Evolutionary conservation across 2,888 invertebrate genomes (phyloP).

Genomic region (Alcis repandata): DNA sequence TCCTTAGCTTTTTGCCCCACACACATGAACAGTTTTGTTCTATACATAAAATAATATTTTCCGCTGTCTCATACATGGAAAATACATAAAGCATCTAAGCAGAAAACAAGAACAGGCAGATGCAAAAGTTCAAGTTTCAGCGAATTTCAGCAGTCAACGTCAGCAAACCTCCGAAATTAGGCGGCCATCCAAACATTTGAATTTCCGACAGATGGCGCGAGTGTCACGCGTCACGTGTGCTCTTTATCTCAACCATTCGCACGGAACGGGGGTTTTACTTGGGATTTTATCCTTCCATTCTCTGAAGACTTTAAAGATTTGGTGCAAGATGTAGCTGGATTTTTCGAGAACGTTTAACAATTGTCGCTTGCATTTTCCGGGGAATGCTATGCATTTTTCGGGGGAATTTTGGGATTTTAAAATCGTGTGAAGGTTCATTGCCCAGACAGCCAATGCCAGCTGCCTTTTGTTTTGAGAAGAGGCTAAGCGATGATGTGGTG

Average conservation of each 20-base stretch:
- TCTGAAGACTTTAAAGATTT: conserved; percentile 43
- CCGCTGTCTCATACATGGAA: background rate
- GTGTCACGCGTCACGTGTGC: conserved; percentile 40
- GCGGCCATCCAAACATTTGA: conserved; percentile 37
- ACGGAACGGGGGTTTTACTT: conserved; percentile 43
- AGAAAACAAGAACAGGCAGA: background rate
- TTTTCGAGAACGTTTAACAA: conserved; percentile 36
- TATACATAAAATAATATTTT: background rate
- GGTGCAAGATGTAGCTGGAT: conserved; percentile 29
- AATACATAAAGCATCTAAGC: background rate
- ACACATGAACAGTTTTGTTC: no score
- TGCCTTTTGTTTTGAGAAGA: no score
- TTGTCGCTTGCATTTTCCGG: conserved; percentile 26
- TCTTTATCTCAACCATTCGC: conserved; percentile 46
- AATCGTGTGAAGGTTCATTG: background rate
- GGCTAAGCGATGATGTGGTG: no score
- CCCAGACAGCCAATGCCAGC: background rate
- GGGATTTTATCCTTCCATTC: conserved; percentile 46
- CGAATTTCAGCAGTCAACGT: background rate
- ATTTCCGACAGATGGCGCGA: conserved; percentile 28
- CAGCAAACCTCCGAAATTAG: conserved; percentile 23
- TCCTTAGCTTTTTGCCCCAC: no score
- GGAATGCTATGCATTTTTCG: conserved; percentile 18
- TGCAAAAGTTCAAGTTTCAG: background rate
- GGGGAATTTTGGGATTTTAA: background rate